phyloP scores from a whole-genome alignment of 1,140 invertebrate genomes.

The Wiebesia pumilae region DNA sequence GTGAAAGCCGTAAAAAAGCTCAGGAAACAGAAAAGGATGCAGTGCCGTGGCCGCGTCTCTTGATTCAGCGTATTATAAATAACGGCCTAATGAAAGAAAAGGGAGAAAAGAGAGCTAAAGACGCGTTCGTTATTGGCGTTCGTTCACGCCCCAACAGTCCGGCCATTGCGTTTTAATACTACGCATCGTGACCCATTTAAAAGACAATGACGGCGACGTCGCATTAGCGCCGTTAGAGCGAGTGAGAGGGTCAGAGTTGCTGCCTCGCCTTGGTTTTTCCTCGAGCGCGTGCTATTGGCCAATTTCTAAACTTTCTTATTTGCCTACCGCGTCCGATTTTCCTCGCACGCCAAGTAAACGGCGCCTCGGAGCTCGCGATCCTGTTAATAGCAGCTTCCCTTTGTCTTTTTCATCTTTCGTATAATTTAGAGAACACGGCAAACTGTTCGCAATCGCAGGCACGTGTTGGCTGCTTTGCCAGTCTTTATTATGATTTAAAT shows the following conservation, averaged over 20 bases:
- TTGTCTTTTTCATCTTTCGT: not conserved
- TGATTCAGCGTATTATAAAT: not conserved
- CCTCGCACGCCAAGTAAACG: not conserved
- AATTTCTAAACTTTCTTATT: constrained; percentile 62
- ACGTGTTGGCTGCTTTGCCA: not conserved
- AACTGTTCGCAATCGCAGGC: not conserved
- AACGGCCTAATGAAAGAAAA: not conserved
- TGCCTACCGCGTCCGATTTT: constrained; percentile 37
- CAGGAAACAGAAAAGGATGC: not conserved
- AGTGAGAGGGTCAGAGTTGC: not conserved
- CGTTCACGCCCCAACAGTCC: not conserved
- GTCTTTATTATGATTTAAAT: not conserved
- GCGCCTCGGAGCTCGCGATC: not conserved
- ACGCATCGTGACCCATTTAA: constrained; percentile 39
- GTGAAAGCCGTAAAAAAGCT: no score
- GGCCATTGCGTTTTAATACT: constrained; percentile 11
- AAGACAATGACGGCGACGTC: constrained; percentile 39
- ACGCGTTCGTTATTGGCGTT: not conserved
- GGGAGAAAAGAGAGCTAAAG: not conserved
- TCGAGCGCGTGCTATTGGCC: constrained; percentile 55
- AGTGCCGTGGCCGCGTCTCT: not conserved
- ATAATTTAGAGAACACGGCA: not conserved
- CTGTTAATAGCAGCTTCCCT: not conserved
- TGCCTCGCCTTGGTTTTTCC: not conserved
- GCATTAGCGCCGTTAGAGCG: constrained; percentile 21